Evolutionary conservation across 2,888 invertebrate species (phyloP), one percentile per base, ranked within the genome.

Genomic region (Drosophila atripex): DNA sequence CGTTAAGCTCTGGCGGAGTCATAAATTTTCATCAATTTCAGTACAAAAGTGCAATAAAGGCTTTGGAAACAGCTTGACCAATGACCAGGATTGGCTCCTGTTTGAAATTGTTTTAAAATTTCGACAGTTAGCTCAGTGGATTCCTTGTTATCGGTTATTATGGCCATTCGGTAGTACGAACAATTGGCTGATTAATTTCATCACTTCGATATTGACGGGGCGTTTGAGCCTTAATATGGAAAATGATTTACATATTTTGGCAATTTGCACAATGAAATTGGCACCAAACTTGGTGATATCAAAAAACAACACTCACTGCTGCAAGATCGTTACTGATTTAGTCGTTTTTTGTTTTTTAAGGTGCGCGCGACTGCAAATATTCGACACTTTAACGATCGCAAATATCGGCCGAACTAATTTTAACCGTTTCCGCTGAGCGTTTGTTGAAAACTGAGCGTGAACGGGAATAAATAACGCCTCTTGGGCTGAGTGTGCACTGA

Each of bases 351-450:
- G 6, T 21, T 21, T 49, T 57, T 7, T 32, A 46, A 28, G 72
- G 32, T 43, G 66, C 61, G 73, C 59, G 49, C 56, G 58, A 65
- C 23, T 61, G 57, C 43, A 43, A 47, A 45, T 47, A 38, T 71
- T 74, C n/a, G 46, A 14, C 61, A 55, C 45, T 43, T 47, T 43
- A 50, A 54, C 18, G 25, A 43, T 43, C 43, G 16, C 49, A 38
- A 30, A 14, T 50, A 21, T 28, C 32, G 51, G 43, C 47, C 45
- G 38, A 46, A 59, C 39, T 55, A 38, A 53, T 51, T 61, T 73
- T 75, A 86, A 86, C 82, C 78, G 80, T 73, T 80, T 78, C 78
- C 74, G 68, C 69, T 73, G 76, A 80, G 73, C 45, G 82, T 69
- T 78, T 64, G 76, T 63, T 53, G 56, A 71, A 55, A 46, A 83